Evolutionary conservation across 2,888 invertebrate species (phyloP), one percentile per base, ranked within the genome.

Genomic region (Allacma fusca): DNA sequence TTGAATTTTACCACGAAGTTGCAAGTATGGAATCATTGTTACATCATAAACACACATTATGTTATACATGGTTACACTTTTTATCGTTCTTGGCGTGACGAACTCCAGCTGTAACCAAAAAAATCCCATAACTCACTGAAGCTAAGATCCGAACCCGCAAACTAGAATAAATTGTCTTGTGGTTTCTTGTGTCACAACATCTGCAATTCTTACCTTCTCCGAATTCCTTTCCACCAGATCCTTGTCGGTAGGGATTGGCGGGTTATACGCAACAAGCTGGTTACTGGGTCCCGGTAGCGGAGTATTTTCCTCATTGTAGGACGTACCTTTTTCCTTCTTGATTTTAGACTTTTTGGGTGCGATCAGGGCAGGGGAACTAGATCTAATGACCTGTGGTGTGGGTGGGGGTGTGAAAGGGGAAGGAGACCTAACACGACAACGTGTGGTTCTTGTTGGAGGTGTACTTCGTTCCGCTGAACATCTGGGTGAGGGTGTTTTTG

Each of bases 41-140:
- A 70, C 69, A 1, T 24, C 5, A 7, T 7, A 16, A 68, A 68
- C 50, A 9, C 68, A 75, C 68, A 75, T 68, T 16, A 75, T 50
- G 34, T 75, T 75, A 13, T 19, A n/a, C 68, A 75, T 68, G 1
- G 16, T 75, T 12, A 75, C 23, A 50, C 67, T 68, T 23, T 68
- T 65, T 2, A 75, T 67, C 7, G 50, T 75, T 23, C 75, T 68
- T n/a, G 75, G 75, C 1, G 62, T 62, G 62, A 19, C 16, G 62
- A 62, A 21, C 16, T 62, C 21, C 62, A 24, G 23, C 12, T 62
- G 24, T 4, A n/a, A n/a, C n/a, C n/a, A n/a, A n/a, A n/a, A n/a
- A n/a, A n/a, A n/a, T n/a, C n/a, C n/a, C n/a, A n/a, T n/a, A n/a
- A n/a, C n/a, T n/a, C n/a, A n/a, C n/a, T n/a, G n/a, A n/a, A n/a